Conservation (phyloP, 2,797 vertebrate species). For the Chrysocyon brachyurus region DNA sequence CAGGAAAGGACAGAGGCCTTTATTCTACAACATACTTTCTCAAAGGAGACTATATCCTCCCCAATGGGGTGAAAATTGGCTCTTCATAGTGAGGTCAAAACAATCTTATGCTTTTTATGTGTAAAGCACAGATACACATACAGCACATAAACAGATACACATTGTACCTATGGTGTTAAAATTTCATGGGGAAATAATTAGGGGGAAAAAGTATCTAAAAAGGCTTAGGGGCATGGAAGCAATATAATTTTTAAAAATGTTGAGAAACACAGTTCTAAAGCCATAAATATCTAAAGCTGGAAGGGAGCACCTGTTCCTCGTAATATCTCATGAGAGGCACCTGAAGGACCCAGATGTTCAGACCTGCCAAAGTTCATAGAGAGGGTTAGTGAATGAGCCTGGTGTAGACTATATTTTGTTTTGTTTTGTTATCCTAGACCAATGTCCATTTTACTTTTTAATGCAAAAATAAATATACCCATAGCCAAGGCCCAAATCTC, state of each 20-base stretch:
- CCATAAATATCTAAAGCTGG: background rate
- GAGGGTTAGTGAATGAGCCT: background rate
- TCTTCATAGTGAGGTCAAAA: background rate
- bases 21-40: background rate
- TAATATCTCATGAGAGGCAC: rapidly evolving
- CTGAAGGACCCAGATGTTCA: background rate
- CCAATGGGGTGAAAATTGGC: background rate
- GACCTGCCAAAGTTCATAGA: background rate
- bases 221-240: too few species aligned
- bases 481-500: background rate
- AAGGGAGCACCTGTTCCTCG: background rate
- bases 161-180: background rate
- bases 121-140: background rate
- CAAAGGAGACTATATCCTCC: background rate
- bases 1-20: background rate
- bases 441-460: background rate
- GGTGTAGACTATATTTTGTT: background rate
- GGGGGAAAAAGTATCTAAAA: background rate
- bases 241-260: background rate
- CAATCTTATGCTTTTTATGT: background rate
- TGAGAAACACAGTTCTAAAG: background rate
- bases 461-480: background rate
- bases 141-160: background rate
- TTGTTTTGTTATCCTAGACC: background rate
- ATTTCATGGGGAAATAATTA: background rate